Conservation (phyloP, 2,797 vertebrate genomes). For the Microhierax caerulescens region DNA sequence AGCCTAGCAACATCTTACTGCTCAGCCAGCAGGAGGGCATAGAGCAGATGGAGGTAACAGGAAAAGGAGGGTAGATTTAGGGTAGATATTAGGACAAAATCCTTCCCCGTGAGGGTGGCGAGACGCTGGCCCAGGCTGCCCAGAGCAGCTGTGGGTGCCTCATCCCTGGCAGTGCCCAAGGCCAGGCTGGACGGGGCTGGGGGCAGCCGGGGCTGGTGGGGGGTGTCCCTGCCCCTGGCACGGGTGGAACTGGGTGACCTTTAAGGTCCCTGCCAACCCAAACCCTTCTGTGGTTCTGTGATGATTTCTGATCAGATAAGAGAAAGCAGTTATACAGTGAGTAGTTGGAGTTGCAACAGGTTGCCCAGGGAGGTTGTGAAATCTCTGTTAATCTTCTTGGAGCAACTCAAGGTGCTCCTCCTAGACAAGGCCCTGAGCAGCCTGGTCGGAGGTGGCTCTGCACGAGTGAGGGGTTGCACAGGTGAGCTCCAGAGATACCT, state of each 20-base stretch:
- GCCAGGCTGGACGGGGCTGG: too few relatives aligned
- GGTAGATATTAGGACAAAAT: too few relatives aligned
- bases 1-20: not conserved
- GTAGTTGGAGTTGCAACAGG: not conserved
- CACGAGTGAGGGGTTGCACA: fast-evolving
- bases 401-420: not conserved
- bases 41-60: not conserved
- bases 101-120: too few relatives aligned
- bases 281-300: too few relatives aligned
- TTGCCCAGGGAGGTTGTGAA: not conserved
- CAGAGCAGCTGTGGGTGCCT: too few relatives aligned
- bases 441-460: not conserved
- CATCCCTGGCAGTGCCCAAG: too few relatives aligned
- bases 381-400: not conserved
- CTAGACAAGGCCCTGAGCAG: not conserved
- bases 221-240: too few relatives aligned
- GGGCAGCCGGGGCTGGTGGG: too few relatives aligned
- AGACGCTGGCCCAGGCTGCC: too few relatives aligned
- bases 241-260: too few relatives aligned
- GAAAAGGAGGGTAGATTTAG: too few relatives aligned
- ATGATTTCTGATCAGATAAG: fast-evolving
- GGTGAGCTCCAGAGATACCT: not conserved
- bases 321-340: not conserved
- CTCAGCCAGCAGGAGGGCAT: not conserved
- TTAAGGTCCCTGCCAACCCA: too few relatives aligned